Conservation (phyloP, 1,140 invertebrate genomes). For the Pseudomyrmex concolor region DNA sequence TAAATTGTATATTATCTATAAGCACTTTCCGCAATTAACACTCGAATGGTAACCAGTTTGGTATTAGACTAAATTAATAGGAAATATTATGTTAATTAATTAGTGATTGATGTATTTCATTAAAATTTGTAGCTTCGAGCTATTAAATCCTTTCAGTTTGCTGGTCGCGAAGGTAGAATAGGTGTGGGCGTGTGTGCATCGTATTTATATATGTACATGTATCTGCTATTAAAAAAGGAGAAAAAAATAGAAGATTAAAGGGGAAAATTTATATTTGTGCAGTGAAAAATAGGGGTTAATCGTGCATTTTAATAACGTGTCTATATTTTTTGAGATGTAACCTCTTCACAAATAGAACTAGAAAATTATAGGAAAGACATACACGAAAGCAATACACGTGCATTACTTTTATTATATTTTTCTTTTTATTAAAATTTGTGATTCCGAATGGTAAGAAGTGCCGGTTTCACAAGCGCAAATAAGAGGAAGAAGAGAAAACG, state of each 20-base stretch:
- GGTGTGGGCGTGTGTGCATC: not conserved
- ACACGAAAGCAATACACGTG: not conserved
- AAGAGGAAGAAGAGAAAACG: not conserved
- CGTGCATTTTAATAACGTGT: too few species aligned
- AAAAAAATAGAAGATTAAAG: too few species aligned
- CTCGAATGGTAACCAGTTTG: not conserved
- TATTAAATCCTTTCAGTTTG: slow-evolving; percentile 32
- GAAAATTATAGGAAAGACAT: not conserved
- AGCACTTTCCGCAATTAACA: slow-evolving; percentile 4
- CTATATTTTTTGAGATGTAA: not conserved
- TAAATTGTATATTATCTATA: not conserved
- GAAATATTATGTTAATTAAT: slow-evolving; percentile 29
- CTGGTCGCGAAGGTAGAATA: slow-evolving; percentile 3
- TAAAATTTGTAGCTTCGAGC: slow-evolving; percentile 48
- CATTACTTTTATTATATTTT: not conserved
- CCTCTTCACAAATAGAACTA: not conserved
- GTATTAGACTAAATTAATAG: slow-evolving; percentile 35
- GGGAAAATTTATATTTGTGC: too few species aligned
- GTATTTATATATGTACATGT: too few species aligned
- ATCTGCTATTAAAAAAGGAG: too few species aligned
- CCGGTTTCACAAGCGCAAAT: not conserved
- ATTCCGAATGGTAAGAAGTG: not conserved
- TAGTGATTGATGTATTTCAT: slow-evolving; percentile 46
- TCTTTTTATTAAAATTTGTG: not conserved
- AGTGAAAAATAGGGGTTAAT: too few species aligned